A percentile compares a stretch with the other conserved stretches of the same genome.
These are phyloP conservation scores for Agriopis leucophaearia DNA, from an alignment of 2,888 invertebrate species.

Conservation along the genomic window DNA sequence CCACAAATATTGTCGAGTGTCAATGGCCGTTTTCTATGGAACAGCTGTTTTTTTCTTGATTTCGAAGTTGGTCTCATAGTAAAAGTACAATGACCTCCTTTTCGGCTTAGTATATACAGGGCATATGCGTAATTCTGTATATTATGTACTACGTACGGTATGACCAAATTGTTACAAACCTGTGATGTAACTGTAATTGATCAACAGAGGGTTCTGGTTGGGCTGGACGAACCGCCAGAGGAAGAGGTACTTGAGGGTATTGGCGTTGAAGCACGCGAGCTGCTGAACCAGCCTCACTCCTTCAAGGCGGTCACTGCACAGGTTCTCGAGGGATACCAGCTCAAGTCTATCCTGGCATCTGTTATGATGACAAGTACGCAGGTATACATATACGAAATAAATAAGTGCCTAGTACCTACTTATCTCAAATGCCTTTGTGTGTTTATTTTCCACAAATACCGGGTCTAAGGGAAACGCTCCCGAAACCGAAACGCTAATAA, in stretches of 20 bases:
- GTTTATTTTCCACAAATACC: too few species aligned
- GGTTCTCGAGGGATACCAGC: constrained; percentile 75
- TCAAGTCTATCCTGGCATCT: constrained; percentile 75
- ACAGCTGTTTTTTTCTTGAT: too few species aligned
- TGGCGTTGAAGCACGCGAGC: constrained; percentile 71
- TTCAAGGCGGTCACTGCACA: constrained; percentile 71
- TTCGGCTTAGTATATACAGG: too few species aligned
- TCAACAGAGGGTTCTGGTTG: constrained; percentile 75
- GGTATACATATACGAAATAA: background rate
- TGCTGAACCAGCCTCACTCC: constrained; percentile 73
- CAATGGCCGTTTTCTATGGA: too few species aligned
- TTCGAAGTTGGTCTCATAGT: too few species aligned
- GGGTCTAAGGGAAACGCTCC: too few species aligned
- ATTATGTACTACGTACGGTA: background rate
- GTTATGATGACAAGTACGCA: background rate
- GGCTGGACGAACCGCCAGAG: constrained; percentile 77
- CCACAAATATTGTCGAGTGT: too few species aligned
- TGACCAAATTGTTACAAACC: constrained; percentile 47
- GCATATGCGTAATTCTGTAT: too few species aligned
- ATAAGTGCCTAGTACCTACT: too few species aligned
- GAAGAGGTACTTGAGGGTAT: constrained; percentile 75
- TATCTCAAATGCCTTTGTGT: too few species aligned
- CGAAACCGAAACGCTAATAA: too few species aligned
- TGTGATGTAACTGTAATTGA: constrained; percentile 74
- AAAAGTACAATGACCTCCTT: too few species aligned